Evolutionary conservation across 2,113 vertebrate species (phyloP), one percentile per base, ranked within the genome.

Genomic region (Lonchura striata): DNA sequence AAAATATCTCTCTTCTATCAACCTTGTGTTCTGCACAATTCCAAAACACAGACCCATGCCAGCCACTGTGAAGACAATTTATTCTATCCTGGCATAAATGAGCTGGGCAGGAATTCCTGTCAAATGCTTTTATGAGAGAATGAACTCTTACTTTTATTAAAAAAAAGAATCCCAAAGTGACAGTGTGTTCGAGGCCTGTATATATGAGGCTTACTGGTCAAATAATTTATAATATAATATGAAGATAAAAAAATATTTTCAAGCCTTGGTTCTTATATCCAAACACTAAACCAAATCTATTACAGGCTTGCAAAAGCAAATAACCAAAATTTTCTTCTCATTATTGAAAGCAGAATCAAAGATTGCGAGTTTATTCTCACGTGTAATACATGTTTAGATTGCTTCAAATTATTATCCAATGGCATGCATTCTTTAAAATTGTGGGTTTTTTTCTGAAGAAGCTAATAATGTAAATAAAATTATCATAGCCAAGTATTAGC

Each of bases 131-230:
- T 39, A 18, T 42, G 11, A 59, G 17, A 75, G 89, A 70, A 53
- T 37, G 1, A 0, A 0, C 3, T 50, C 66, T 37, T 3, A n/a
- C 50, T 9, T 41, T 3, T 20, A 53, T 70, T 33, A 24, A 15
- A 50, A 68, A 93, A 37, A 35, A 50, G 2, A 82, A 50, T 44
- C 9, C 11, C 3, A 39, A 85, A 68, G 35, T 20, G 16, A 24
- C 12, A 10, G 7, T 9, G 27, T 16, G 3, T 65, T 31, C 11
- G 28, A 72, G 23, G 7, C 46, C 24, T 86, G 9, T 49, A 49
- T 3, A 12, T 42, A 49, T 11, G 5, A 72, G 9, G 6, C 7
- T 57, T 65, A 61, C 17, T 2, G 39, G 6, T 27, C 17, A 41
- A 84, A 66, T 65, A n/a, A 66, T 71, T 39, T 64, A 9, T 39